Percentiles rank a stretch among this genome's conserved stretches.
Conservation (phyloP, 2,888 invertebrate species). For the Mamestra brassicae region DNA sequence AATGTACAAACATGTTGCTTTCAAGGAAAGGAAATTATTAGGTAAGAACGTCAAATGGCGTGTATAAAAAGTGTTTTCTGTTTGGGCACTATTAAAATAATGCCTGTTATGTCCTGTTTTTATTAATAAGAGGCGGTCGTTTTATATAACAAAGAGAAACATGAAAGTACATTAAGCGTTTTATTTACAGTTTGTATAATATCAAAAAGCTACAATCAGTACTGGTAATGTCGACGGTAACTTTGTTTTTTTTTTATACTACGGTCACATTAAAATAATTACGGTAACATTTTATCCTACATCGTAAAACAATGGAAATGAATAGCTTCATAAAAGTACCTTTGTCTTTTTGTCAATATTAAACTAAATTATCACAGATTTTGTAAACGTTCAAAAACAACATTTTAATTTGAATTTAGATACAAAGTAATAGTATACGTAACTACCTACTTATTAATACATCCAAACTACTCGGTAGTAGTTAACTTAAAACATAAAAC, state of each 20-base stretch:
- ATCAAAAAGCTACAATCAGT: slow-evolving; percentile 63
- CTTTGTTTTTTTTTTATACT: slow-evolving; percentile 24
- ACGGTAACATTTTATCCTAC: slow-evolving; percentile 32
- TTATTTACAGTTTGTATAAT: slow-evolving; percentile 66
- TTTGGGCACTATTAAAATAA: slow-evolving; percentile 26
- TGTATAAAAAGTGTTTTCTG: slow-evolving; percentile 31
- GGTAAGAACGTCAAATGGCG: slow-evolving; percentile 11
- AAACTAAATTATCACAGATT: slow-evolving; percentile 69
- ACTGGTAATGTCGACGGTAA: slow-evolving; percentile 43
- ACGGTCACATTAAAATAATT: slow-evolving; percentile 37
- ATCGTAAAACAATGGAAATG: slow-evolving; percentile 49
- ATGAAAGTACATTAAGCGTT: slow-evolving; percentile 58
- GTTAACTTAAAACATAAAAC: background rate
- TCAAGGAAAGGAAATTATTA: slow-evolving; percentile 28
- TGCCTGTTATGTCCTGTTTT: slow-evolving; percentile 30
- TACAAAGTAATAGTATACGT: slow-evolving; percentile 10
- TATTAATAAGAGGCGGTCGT: slow-evolving; percentile 25
- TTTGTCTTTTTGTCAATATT: slow-evolving; percentile 51
- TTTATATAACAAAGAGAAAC: slow-evolving; percentile 39
- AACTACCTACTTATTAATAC: slow-evolving; percentile 5
- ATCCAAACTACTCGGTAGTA: slow-evolving; percentile 21
- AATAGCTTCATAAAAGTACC: slow-evolving; percentile 43
- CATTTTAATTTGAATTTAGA: slow-evolving; percentile 19
- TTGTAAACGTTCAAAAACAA: slow-evolving; percentile 59
- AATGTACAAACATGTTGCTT: slow-evolving; percentile 25